phyloP scores from a whole-genome alignment of 2,797 vertebrate species.

The Dermochelys coriacea region DNA sequence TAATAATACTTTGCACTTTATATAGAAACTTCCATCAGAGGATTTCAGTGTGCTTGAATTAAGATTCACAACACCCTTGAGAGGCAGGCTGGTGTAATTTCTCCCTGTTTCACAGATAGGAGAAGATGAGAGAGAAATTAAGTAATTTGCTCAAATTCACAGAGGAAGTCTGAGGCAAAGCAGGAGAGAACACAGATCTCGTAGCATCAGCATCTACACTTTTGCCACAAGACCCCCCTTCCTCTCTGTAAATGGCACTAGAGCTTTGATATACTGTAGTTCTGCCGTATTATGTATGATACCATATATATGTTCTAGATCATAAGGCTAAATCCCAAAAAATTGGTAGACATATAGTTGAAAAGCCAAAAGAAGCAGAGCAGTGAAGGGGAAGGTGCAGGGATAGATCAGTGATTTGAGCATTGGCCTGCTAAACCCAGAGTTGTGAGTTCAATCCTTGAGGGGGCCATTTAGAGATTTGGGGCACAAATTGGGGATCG shows the following conservation, averaged over 20 bases:
- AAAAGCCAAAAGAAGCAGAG: slow-evolving; percentile 33
- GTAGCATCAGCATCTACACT: background rate
- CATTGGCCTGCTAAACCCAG: too few species aligned
- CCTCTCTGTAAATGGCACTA: slow-evolving; percentile 24
- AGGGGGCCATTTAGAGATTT: too few species aligned
- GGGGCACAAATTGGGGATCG: too few species aligned
- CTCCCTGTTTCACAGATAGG: slow-evolving; percentile 7
- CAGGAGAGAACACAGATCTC: background rate
- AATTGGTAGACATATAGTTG: slow-evolving; percentile 50
- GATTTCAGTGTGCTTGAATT: slow-evolving; percentile 15
- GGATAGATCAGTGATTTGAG: too few species aligned
- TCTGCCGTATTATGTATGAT: background rate
- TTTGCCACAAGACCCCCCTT: slow-evolving; percentile 32
- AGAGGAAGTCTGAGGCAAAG: slow-evolving; percentile 41
- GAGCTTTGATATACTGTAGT: background rate
- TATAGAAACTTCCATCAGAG: background rate
- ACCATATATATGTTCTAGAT: slow-evolving; percentile 32
- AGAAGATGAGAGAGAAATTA: slow-evolving; percentile 20
- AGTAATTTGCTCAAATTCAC: slow-evolving; percentile 23
- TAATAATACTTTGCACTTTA: slow-evolving; percentile 7
- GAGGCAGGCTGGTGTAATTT: slow-evolving; percentile 9
- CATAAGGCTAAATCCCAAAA: slow-evolving; percentile 59
- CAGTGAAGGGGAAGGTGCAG: background rate
- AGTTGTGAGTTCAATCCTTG: too few species aligned
- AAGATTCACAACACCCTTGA: background rate